A percentile compares a stretch with the other conserved stretches of the same genome.
These are phyloP conservation scores for Ornithorhynchus anatinus DNA, from an alignment of 2,113 vertebrate species.

Conservation along the genomic window DNA sequence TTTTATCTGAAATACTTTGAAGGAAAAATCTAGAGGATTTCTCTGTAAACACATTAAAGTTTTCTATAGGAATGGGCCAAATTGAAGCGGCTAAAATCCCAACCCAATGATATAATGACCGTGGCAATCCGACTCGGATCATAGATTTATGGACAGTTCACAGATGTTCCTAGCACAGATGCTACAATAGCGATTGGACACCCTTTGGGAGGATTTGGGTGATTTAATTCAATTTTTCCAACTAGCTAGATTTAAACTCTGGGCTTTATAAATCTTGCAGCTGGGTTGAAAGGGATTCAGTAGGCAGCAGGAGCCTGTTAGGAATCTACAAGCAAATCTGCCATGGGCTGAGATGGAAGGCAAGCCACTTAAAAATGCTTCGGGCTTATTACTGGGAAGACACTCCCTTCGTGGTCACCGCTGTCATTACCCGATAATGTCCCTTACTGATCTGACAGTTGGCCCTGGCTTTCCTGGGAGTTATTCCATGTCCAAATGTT, in stretches of 20 bases:
- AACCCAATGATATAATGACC: conserved; percentile 30
- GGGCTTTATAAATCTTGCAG: conserved; percentile 54
- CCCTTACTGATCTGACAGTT: neutral
- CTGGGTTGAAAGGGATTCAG: neutral
- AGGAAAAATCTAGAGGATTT: no score
- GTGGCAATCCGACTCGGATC: conserved; percentile 16
- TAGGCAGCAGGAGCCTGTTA: conserved; percentile 10
- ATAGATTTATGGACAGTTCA: conserved; percentile 17
- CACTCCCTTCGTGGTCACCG: neutral
- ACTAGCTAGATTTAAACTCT: conserved; percentile 43
- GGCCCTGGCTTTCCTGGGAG: neutral
- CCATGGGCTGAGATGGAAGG: neutral
- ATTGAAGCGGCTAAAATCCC: conserved; percentile 21
- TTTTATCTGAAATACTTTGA: no score
- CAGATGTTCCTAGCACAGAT: conserved; percentile 38
- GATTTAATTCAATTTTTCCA: conserved; percentile 48
- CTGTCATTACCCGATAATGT: neutral
- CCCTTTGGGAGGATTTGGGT: conserved; percentile 36
- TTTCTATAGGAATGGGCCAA: no score
- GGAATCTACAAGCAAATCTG: neutral
- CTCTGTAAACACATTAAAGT: no score
- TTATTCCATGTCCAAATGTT: neutral
- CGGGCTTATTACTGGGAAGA: conserved; percentile 10
- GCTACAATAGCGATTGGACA: conserved; percentile 27
- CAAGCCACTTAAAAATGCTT: conserved; percentile 1